These are phyloP conservation scores for Caenorhabditis tropicalis DNA, from an alignment of 1,140 invertebrate species.

Conservation along the genomic window DNA sequence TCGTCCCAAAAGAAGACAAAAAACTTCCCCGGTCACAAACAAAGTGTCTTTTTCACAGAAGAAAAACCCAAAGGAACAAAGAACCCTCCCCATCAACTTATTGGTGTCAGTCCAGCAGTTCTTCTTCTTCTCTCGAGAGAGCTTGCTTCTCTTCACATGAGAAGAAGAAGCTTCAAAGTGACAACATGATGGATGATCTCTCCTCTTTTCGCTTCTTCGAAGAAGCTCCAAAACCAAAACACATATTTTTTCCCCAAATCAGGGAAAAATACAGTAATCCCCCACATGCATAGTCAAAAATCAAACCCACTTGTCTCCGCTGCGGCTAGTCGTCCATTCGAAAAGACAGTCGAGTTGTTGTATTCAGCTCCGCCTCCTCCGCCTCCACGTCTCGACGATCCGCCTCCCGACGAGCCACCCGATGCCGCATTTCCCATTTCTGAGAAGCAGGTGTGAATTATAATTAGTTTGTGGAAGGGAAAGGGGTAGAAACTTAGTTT, in stretches of 20 bases:
- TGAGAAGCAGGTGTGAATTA: not conserved
- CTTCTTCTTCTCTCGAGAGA: not conserved
- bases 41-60: too few relatives aligned
- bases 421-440: conserved; percentile 32
- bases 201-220: not conserved
- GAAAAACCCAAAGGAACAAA: too few relatives aligned
- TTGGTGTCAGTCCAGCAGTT: not conserved
- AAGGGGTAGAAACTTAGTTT: not conserved
- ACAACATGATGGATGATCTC: conserved; percentile 15
- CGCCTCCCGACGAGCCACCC: not conserved
- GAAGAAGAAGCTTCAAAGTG: too few relatives aligned
- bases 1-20: too few relatives aligned
- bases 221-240: not conserved
- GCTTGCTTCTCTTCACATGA: too few relatives aligned
- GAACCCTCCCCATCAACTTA: too few relatives aligned
- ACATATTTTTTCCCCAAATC: not conserved
- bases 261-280: too few relatives aligned
- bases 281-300: too few relatives aligned
- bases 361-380: not conserved
- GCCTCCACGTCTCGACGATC: not conserved
- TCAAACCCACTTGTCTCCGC: conserved; percentile 19
- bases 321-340: conserved; percentile 1
- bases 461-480: not conserved
- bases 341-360: not conserved
- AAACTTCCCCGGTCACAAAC: too few relatives aligned